These are phyloP conservation scores for Aricia agestis DNA, from an alignment of 1,140 invertebrate species.

Conservation along the genomic window DNA sequence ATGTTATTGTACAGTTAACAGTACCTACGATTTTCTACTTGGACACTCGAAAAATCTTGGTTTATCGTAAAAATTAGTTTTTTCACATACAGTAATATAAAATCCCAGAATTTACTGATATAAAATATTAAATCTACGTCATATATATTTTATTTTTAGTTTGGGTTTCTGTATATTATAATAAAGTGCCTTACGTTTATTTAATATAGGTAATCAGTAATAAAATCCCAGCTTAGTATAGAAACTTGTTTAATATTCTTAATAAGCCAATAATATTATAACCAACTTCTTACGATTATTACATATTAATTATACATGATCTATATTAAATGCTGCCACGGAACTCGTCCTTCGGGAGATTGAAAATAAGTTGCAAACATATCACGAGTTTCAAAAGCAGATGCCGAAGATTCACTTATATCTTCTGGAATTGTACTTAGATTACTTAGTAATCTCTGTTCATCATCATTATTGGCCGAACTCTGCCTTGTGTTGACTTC, in stretches of 20 bases:
- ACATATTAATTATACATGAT: constrained; percentile 12
- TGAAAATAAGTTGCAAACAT: constrained; percentile 24
- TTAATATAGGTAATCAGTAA: constrained; percentile 7
- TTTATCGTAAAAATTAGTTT: constrained; percentile 5
- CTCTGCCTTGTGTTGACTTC: constrained; percentile 18
- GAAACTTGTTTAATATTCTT: constrained; percentile 13
- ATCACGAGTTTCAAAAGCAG: constrained; percentile 26
- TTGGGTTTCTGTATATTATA: neutral
- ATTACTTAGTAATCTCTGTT: constrained; percentile 3
- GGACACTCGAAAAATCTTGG: neutral
- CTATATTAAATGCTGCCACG: constrained; percentile 19
- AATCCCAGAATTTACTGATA: constrained; percentile 2
- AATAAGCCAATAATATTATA: constrained; percentile 17
- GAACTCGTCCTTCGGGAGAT: constrained; percentile 23
- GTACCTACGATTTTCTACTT: constrained; percentile 7
- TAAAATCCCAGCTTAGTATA: constrained; percentile 13
- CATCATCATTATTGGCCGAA: constrained; percentile 23
- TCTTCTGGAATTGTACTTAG: constrained; percentile 19
- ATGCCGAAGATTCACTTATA: constrained; percentile 14
- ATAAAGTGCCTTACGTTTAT: neutral
- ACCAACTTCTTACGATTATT: constrained; percentile 15
- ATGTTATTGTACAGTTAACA: constrained; percentile 9
- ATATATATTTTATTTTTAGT: constrained; percentile 7
- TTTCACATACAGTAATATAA: constrained; percentile 10
- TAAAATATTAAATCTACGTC: constrained; percentile 4